Evolutionary conservation across 2,888 invertebrate genomes (phyloP), one percentile per base, ranked within the genome.

Genomic region (Ennomos fuscantarius): DNA sequence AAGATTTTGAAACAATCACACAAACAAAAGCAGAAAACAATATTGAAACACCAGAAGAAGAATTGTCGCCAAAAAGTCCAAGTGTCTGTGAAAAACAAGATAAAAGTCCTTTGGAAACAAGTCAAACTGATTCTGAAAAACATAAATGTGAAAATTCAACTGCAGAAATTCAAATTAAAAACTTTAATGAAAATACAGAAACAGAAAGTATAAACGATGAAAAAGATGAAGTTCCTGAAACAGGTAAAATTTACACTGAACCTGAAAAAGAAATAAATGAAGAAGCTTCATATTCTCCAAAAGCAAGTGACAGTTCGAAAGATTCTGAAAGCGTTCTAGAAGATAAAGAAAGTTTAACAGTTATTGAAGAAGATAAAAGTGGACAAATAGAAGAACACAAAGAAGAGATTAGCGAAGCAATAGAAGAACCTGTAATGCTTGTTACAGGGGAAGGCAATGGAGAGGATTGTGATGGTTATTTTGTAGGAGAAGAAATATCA

Each of bases 401-500:
- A 54, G 73, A 75, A 54, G 75, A 75, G 70, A 70, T 95, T 9
- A 89, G 95, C 32, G 95, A 95, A 72, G 93, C 94, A 47, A 95
- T 96, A 70, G 95, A 95, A 82, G 96, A 96, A 75, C 95, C 96
- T 13, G 85, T 95, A 5, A 93, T 96, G 92, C 81, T 94, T 70
- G 93, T 96, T 0, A 93, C 93, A 45, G 96, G 96, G 1, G 94
- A 95, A 71, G 96, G 96, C 6, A 93, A 93, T 57, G 96, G 96
- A 0, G 93, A 92, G 35, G 94, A 94, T 39, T 95, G 95, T 75
- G 93, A 95, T 62, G 93, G 92, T 56, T 88, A 78, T 59, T 89
- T 84, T 70, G 73, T 87, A 55, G 94, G 96, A 31, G 96, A 96
- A 74, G 94, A 93, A 66, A 95, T 97, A 52, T 95, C 94, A 73